Evolutionary conservation across 2,797 vertebrate genomes (phyloP), one percentile per base, ranked within the genome.

Genomic region (Oophaga sylvatica): DNA sequence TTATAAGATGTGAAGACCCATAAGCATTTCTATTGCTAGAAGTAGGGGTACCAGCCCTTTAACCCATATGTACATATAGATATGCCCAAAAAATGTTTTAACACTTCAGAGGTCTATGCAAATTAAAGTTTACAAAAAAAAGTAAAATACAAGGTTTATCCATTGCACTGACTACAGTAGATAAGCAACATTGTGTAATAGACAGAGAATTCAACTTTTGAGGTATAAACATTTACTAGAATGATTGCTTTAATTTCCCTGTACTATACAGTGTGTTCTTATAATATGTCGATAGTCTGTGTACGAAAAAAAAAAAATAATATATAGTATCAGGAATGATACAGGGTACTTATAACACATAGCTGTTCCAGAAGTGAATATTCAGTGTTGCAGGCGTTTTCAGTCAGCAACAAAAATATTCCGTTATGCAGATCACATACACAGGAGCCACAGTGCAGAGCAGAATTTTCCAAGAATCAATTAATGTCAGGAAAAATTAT

Each of bases 161-260:
- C 48, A 56, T 77, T 77, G 75, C 48, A 77, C 48, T 26, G 48
- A 77, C 75, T 77, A 77, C 75, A 77, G 48, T 77, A 77, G 73
- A 73, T 76, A 53, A 76, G 45, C 73, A 77, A 77, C 45, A 56
- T 53, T n/a, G 45, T 80, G 62, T 63, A 81, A 62, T 62, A 80
- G 57, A 41, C 35, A 59, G 35, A 76, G 15, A 57, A 60, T 80
- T 17, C 20, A 15, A 35, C 57, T 60, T 77, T n/a, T 80, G 80
- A 81, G 80, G 80, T 81, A 81, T 65, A 81, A 81, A 81, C 80
- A 81, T 81, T 81, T 81, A 81, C 60, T 80, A 80, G 59, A 80
- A 80, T n/a, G 31, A 63, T 63, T 80, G 59, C 79, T 45, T 56
- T 15, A 56, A 10, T 67, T 81, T 81, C 62, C 80, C 80, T 81